Base-by-base conservation (phyloP, 2,113 vertebrate species). In the Hippotragus niger region DNA sequence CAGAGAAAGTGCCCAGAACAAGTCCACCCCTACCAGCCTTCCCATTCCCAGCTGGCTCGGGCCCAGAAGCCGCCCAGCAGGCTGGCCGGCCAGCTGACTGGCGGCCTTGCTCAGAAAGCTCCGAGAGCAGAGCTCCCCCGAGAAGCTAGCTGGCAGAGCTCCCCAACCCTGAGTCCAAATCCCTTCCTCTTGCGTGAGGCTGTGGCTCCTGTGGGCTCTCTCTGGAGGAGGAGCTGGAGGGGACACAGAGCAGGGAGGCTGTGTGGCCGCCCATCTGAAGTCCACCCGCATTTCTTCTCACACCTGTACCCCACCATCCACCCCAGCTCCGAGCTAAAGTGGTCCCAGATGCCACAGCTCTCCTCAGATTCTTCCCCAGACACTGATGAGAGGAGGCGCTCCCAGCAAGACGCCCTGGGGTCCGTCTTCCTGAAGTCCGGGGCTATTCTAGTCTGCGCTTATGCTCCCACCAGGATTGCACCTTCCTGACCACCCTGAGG, bases 1-100 rank as follows among this genome's bases (percentile, higher is more conserved):
- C 92, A 80, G 97, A 95, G 98, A 97, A 81, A 82, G 97, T 96
- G 96, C 98, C 97, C 86, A 94, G 98, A 98, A 57, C 67, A 45
- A 98, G 97, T 45, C 82, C 90, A 53, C 76, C 67, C 60, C 36
- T 31, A 11, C 55, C 57, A 55, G 43, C 16, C 89, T 98, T 88
- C 91, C 96, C 27, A 15, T 91, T 94, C 62, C 95, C 91, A 92
- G 91, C 91, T 25, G 86, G 62, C 91, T 97, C 98, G 94, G 97
- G 96, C 98, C 96, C 96, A 11, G 2, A 11, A 10, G 88, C 16
- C 31, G 7, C 36, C 47, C 52, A 13, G 62, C 50, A 53, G 60
- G 29, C 80, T 27, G 71, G 40, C 52, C 2, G 3, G 25, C 74
- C 0, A 4, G 16, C 36, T 52, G 87, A 27, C 36, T 33, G 45